phyloP scores from a whole-genome alignment of 2,113 vertebrate genomes.

The Henicopernis longicauda region DNA sequence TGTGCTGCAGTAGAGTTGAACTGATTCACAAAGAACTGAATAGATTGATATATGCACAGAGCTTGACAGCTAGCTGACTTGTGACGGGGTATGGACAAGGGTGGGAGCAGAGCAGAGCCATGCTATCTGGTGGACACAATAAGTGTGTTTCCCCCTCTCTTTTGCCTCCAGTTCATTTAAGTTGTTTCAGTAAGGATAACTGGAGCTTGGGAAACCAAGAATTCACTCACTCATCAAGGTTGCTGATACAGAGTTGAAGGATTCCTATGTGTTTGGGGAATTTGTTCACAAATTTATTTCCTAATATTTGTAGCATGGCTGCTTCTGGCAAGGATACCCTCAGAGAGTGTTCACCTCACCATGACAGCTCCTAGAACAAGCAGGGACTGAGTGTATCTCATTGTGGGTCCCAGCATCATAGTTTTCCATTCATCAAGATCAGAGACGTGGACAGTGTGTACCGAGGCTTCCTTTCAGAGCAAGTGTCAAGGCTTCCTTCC shows the following conservation, averaged over 20 bases:
- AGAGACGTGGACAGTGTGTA: not conserved
- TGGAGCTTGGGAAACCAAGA: not conserved
- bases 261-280: not conserved
- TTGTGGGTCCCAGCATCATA: not conserved
- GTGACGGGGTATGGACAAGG: not conserved
- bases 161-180: not conserved
- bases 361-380: not conserved
- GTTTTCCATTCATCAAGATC: not conserved
- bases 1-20: not conserved
- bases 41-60: not conserved
- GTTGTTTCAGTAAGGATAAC: not conserved
- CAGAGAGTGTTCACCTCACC: not conserved
- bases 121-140: not conserved
- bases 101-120: not conserved
- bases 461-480: not conserved
- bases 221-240: not conserved
- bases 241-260: not conserved
- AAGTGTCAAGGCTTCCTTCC: not conserved
- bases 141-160: not conserved
- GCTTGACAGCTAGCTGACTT: not conserved
- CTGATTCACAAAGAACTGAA: not conserved
- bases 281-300: not conserved
- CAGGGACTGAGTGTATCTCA: accelerated
- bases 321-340: not conserved
- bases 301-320: not conserved